phyloP scores from a whole-genome alignment of 1,140 invertebrate species.

The Anastrepha obliqua region DNA sequence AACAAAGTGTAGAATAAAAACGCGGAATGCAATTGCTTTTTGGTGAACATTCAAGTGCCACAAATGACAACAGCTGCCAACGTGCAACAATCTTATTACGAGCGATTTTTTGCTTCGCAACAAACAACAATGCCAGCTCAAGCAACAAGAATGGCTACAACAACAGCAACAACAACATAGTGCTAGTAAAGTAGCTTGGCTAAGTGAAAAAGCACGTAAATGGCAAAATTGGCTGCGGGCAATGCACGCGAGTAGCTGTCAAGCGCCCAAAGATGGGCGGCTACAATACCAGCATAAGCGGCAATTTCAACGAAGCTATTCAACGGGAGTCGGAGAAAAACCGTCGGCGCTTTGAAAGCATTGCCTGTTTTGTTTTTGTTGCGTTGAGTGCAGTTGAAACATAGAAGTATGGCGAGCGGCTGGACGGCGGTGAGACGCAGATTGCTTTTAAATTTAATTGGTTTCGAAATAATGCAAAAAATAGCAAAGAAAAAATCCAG shows the following conservation, averaged over 20 bases:
- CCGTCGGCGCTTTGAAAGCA: background rate
- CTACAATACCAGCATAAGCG: background rate
- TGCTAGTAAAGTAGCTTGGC: slow-evolving; percentile 29
- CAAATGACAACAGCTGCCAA: slow-evolving; percentile 52
- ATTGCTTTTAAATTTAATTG: slow-evolving; percentile 53
- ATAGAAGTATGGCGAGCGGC: background rate
- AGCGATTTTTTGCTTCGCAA: slow-evolving; percentile 23
- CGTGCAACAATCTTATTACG: slow-evolving; percentile 52
- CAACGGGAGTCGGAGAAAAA: background rate
- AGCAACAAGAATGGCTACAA: background rate
- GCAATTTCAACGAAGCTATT: background rate
- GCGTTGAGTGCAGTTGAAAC: background rate
- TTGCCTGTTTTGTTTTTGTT: background rate
- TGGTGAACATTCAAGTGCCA: slow-evolving; percentile 33
- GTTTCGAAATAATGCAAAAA: slow-evolving; percentile 46
- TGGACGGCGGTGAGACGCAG: slow-evolving; percentile 27
- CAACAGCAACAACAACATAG: background rate
- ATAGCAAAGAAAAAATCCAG: background rate
- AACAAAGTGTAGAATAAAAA: background rate
- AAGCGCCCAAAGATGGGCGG: background rate
- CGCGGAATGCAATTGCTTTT: slow-evolving; percentile 45
- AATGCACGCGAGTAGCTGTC: slow-evolving; percentile 47
- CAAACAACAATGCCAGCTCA: background rate
- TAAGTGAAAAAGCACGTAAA: slow-evolving; percentile 53
- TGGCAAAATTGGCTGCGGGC: slow-evolving; percentile 40